Evolutionary conservation across 2,797 vertebrate genomes (phyloP), one percentile per base, ranked within the genome.

Genomic region (Schizothorax lantsangensis): DNA sequence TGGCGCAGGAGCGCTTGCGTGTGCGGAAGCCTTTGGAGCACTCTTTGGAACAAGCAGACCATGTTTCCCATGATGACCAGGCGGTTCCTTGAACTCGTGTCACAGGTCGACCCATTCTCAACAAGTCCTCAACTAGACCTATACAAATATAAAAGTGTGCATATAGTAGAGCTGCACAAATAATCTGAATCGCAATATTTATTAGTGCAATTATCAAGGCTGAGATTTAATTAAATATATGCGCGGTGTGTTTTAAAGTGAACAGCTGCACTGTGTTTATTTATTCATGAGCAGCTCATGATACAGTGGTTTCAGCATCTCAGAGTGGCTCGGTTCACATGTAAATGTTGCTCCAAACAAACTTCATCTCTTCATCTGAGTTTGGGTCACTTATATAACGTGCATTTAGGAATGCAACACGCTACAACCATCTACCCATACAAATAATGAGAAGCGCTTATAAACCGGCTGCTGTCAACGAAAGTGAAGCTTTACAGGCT

Each of bases 11-110:
- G 0, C 98, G 96, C 87, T 96, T 98, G 33, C 97, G 95, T 40
- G 95, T 97, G 45, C 97, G 95, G 88, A 98, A 97, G 1, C 98
- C 98, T 90, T 95, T 91, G 47, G 96, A 97, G 78, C 98, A 99
- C 89, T 96, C 95, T 7, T 97, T 96, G 62, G 97, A 98, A 91
- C 98, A 99, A 91, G 96, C 94, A 11, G 97, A 97, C 98, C 98
- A 99, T 0, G 93, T 94, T 3, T 97, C 97, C 98, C 98, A 99
- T 3, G 94, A 93, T 5, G 96, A 97, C 98, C 98, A 99, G 45
- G 93, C 96, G 5, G 92, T 91, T 88, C 96, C 93, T 84, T 93
- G 92, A 1, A 91, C 92, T 54, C 90, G 91, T 69, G 90, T 88
- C 4, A 86, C 47, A 68, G 94, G 89, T 57, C 57, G 91, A 49